Conservation (phyloP, 1,140 invertebrate species). For the Rhopalosiphum padi region DNA sequence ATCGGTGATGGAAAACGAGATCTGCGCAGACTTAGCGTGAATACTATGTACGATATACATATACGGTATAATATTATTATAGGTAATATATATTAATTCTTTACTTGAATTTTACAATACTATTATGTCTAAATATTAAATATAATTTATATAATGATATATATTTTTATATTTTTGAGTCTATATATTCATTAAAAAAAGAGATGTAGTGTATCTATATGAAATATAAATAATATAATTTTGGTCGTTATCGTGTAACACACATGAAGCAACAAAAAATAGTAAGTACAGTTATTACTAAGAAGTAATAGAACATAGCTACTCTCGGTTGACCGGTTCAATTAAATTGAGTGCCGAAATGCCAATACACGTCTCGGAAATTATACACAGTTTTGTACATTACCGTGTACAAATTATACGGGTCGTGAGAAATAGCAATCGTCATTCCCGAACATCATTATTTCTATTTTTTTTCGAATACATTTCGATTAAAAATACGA, state of each 20-base stretch:
- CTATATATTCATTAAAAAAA: not conserved
- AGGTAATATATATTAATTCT: no score
- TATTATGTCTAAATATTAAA: not conserved
- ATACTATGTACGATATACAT: not conserved
- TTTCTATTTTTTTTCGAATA: constrained; percentile 29
- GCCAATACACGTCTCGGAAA: constrained; percentile 36
- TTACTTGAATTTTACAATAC: not conserved
- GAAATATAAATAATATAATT: constrained; percentile 1
- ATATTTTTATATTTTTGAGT: not conserved
- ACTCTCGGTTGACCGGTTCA: constrained; percentile 37
- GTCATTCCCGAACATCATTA: constrained; percentile 37
- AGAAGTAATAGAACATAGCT: constrained; percentile 11
- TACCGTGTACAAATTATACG: constrained; percentile 21
- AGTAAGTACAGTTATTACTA: constrained; percentile 14
- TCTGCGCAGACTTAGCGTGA: not conserved
- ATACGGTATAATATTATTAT: not conserved
- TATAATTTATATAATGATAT: not conserved
- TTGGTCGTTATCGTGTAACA: not conserved
- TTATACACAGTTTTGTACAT: constrained; percentile 38
- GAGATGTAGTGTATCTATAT: not conserved
- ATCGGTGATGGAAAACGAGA: not conserved
- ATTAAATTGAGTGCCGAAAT: constrained; percentile 38
- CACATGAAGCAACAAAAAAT: not conserved
- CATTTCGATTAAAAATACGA: constrained; percentile 22
- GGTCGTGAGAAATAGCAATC: constrained; percentile 42